phyloP scores from a whole-genome alignment of 2,797 vertebrate species.

The Malurus leucopterus region DNA sequence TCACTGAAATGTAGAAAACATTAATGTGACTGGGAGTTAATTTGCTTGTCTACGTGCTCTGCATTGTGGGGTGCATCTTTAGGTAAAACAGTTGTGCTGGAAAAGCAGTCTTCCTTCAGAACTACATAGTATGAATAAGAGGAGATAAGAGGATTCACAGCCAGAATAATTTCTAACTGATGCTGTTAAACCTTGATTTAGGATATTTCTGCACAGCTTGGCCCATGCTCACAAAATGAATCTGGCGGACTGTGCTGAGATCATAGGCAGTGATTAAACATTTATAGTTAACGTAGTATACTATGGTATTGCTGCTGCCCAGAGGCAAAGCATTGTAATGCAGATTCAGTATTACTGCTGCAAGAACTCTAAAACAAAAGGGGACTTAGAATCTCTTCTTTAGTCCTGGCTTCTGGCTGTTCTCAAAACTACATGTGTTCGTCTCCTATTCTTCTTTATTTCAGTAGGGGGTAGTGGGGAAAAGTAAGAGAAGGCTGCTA shows the following conservation, averaged over 20 bases:
- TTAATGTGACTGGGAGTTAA: conserved; percentile 37
- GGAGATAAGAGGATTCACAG: conserved; percentile 46
- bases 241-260: conserved; percentile 29
- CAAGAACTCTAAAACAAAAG: conserved; percentile 30
- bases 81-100: background rate
- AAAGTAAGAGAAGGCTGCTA: background rate
- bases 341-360: conserved; percentile 39
- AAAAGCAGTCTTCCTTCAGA: conserved; percentile 9
- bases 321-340: conserved; percentile 47
- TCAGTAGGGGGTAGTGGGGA: background rate
- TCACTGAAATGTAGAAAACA: conserved; percentile 23
- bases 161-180: conserved; percentile 39
- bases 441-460: background rate
- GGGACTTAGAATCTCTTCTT: background rate
- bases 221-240: conserved; percentile 37
- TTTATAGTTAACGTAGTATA: conserved; percentile 22
- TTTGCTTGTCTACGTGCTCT: conserved; percentile 48
- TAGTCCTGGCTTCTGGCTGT: background rate
- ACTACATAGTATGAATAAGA: conserved; percentile 20
- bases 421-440: background rate
- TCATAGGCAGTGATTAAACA: conserved; percentile 42
- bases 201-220: conserved; percentile 22
- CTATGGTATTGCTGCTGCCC: conserved; percentile 42
- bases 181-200: conserved; percentile 50
- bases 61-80: conserved; percentile 36